Evolutionary conservation across 2,797 vertebrate species (phyloP).

Genomic region (Brachyrhaphis roseni): DNA sequence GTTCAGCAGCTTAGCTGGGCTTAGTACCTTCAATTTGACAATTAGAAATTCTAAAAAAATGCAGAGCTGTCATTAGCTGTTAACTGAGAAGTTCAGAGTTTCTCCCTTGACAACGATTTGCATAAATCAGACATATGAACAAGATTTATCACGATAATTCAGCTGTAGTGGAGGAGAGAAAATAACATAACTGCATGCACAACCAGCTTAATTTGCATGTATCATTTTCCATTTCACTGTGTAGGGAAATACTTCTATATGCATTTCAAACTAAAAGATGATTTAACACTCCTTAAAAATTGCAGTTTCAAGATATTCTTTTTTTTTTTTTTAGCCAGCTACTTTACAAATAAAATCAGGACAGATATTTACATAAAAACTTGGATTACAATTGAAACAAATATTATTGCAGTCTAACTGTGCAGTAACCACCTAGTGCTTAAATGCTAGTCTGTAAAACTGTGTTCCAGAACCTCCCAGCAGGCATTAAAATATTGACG

Average conservation of each 20-base stretch:
- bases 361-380: background rate
- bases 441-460: background rate
- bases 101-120: background rate
- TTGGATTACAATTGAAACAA: background rate
- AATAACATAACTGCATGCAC: background rate
- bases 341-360: background rate
- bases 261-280: background rate
- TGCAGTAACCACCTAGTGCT: background rate
- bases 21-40: background rate
- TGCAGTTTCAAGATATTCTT: background rate
- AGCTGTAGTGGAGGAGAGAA: background rate
- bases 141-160: background rate
- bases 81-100: background rate
- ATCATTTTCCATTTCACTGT: background rate
- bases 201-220: background rate
- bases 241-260: background rate
- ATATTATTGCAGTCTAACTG: background rate
- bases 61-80: background rate
- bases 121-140: background rate
- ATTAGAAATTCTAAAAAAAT: background rate
- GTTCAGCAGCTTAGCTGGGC: background rate
- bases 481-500: conserved; percentile 2
- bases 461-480: background rate
- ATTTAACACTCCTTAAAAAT: background rate
- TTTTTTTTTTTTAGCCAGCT: background rate